phyloP scores from a whole-genome alignment of 2,113 vertebrate genomes.

The Ceuthmochares aereus region DNA sequence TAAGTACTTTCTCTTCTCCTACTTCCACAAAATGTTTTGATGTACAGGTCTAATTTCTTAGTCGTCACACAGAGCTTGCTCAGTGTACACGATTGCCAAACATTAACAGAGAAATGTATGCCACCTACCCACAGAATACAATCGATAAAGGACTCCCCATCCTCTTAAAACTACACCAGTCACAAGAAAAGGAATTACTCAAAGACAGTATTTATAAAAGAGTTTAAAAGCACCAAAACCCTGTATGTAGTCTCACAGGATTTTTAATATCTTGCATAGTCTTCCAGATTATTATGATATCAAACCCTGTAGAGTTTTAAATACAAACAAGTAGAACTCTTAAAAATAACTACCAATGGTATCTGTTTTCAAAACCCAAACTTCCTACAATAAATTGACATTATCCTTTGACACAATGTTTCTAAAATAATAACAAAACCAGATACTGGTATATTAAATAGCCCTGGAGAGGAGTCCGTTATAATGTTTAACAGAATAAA shows the following conservation, averaged over 20 bases:
- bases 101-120: background rate
- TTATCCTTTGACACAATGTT: background rate
- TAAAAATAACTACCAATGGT: background rate
- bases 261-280: background rate
- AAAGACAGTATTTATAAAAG: background rate
- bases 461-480: background rate
- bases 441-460: background rate
- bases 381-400: background rate
- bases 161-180: accelerated
- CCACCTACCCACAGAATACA: background rate
- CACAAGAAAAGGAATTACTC: background rate
- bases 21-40: background rate
- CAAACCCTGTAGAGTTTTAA: background rate
- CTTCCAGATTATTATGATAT: background rate
- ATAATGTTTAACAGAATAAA: background rate
- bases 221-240: background rate
- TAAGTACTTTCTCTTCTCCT: background rate
- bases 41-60: background rate
- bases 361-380: background rate
- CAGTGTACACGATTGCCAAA: background rate
- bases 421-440: background rate
- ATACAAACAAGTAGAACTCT: background rate
- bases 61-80: background rate
- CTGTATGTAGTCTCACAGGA: background rate
- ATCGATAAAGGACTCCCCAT: background rate